These are phyloP conservation scores for Agrypnia vestita DNA, from an alignment of 1,140 invertebrate species.

Conservation along the genomic window DNA sequence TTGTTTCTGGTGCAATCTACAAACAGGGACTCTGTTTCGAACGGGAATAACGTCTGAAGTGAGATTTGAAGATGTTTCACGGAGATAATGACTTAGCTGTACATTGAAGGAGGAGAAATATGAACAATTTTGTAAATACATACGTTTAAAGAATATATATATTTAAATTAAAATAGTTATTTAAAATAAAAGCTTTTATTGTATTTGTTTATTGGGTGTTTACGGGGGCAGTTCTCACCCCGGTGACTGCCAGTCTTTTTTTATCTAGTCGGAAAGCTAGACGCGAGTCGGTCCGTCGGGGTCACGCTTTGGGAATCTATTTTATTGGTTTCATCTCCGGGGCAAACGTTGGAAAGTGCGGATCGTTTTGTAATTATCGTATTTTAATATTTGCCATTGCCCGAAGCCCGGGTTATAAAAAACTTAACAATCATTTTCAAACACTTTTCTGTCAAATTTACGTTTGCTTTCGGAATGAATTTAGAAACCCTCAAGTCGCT, in stretches of 20 bases:
- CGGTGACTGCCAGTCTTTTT: constrained; percentile 30
- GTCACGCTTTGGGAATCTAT: not conserved
- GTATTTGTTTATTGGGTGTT: constrained; percentile 33
- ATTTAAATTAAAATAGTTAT: constrained; percentile 47
- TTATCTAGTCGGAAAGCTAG: constrained; percentile 46
- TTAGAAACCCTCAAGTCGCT: too few relatives aligned
- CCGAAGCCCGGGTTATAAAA: too few relatives aligned
- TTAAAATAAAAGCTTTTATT: constrained; percentile 36
- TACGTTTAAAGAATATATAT: constrained; percentile 41
- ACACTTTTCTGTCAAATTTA: constrained; percentile 1
- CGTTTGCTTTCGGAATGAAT: not conserved
- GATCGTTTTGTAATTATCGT: too few relatives aligned
- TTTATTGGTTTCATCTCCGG: too few relatives aligned
- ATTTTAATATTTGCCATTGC: too few relatives aligned
- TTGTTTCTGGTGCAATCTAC: constrained; percentile 15
- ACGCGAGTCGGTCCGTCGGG: constrained; percentile 11
- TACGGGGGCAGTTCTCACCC: not conserved
- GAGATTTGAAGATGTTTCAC: not conserved
- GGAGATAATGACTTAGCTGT: constrained; percentile 24
- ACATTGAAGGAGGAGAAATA: constrained; percentile 30
- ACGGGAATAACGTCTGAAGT: too few relatives aligned
- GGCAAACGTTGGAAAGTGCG: too few relatives aligned
- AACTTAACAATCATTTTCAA: too few relatives aligned
- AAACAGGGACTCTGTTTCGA: not conserved
- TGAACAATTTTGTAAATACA: constrained; percentile 49